Evolutionary conservation across 64 coral and sea anemone species (phyloP).

Genomic region (Stylophora pistillata): DNA sequence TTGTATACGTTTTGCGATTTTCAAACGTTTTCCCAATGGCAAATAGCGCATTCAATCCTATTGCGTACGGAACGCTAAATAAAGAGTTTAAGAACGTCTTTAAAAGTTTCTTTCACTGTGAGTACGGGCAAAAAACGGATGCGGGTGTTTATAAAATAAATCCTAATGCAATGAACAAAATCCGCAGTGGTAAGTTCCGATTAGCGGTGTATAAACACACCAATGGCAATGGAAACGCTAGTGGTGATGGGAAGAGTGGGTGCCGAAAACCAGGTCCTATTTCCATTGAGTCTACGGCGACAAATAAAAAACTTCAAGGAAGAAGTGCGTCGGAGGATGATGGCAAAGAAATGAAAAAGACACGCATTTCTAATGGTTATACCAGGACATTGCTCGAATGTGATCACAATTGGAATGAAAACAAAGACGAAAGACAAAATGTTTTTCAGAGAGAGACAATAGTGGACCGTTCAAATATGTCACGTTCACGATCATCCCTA

Average conservation of each 20-base stretch:
- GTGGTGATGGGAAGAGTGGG: background rate
- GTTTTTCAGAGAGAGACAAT: background rate
- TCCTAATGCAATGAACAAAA: background rate
- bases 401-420: background rate
- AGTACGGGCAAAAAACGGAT: constrained; percentile 8
- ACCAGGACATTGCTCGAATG: background rate
- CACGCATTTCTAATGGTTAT: background rate
- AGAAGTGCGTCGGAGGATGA: background rate
- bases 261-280: constrained; percentile 9
- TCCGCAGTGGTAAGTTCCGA: constrained; percentile 26
- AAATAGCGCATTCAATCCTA: constrained; percentile 88
- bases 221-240: constrained; percentile 6
- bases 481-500: background rate
- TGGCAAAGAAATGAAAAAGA: background rate
- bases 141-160: background rate
- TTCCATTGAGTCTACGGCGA: background rate
- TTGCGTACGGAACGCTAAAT: constrained; percentile 87
- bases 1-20: constrained; percentile 78
- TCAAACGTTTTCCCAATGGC: constrained; percentile 95
- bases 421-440: background rate
- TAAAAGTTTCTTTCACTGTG: constrained; percentile 83
- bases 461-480: background rate
- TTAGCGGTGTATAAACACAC: constrained; percentile 56
- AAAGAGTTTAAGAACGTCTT: constrained; percentile 89
- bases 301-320: background rate